Conservation (phyloP, 2,797 vertebrate species). For the Enteromius radiatus region DNA sequence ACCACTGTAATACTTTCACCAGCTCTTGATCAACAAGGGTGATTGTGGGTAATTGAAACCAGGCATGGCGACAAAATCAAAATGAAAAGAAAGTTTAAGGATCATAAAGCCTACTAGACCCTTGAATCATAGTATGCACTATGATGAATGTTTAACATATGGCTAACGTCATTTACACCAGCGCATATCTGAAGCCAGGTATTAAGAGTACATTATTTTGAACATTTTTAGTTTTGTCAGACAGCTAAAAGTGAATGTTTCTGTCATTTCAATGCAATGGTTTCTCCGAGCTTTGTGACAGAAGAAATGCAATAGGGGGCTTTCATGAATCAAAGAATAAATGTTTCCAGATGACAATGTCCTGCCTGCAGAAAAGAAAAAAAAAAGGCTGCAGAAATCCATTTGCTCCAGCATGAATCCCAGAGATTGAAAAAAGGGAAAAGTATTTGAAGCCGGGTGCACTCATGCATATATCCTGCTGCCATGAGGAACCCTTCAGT, state of each 20-base stretch:
- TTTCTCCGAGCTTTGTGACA: constrained; percentile 72
- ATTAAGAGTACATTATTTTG: constrained; percentile 16
- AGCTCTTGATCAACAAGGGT: constrained; percentile 68
- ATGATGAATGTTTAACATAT: neutral
- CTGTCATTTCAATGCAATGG: constrained; percentile 68
- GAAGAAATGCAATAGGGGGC: constrained; percentile 78
- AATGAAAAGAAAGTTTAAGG: constrained; percentile 31
- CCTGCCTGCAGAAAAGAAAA: constrained; percentile 60
- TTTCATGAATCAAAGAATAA: constrained; percentile 79
- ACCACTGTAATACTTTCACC: constrained; percentile 73
- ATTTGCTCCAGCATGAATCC: constrained; percentile 68
- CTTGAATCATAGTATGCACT: neutral
- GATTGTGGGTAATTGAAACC: constrained; percentile 78
- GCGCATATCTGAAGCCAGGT: neutral
- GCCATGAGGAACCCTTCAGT: constrained; percentile 59
- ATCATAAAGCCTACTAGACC: constrained; percentile 25
- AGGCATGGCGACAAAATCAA: constrained; percentile 63
- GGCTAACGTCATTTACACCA: neutral
- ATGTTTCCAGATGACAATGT: constrained; percentile 83
- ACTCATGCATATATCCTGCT: constrained; percentile 69
- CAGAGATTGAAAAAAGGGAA: constrained; percentile 55
- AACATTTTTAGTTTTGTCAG: constrained; percentile 18
- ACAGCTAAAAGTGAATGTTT: constrained; percentile 42
- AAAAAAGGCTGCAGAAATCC: constrained; percentile 62
- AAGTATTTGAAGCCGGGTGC: constrained; percentile 53